A percentile compares a stretch with the other conserved stretches of the same genome.
phyloP scores from a whole-genome alignment of 1,140 invertebrate species.

The Pectinophora gossypiella region DNA sequence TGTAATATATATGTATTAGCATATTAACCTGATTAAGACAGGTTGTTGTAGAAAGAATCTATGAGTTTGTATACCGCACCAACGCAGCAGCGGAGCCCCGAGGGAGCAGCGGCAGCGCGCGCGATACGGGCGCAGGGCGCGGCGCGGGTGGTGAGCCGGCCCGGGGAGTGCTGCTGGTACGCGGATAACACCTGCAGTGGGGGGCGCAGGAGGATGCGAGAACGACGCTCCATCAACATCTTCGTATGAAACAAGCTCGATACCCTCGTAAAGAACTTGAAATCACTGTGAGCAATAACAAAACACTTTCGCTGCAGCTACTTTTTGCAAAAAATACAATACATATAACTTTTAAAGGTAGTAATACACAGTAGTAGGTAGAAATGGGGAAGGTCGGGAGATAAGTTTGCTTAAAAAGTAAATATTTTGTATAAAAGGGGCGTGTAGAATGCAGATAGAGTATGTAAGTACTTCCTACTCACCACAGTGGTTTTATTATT shows the following conservation, averaged over 20 bases:
- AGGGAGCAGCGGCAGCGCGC: neutral
- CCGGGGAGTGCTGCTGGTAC: neutral
- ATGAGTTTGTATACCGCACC: conserved; percentile 48
- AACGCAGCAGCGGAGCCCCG: conserved; percentile 31
- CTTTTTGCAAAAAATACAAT: too few relatives aligned
- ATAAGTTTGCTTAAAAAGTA: too few relatives aligned
- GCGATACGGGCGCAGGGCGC: neutral
- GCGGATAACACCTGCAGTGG: neutral
- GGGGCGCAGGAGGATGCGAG: neutral
- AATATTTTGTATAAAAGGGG: too few relatives aligned
- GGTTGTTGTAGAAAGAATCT: conserved; percentile 46
- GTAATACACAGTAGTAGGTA: too few relatives aligned
- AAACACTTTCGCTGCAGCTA: neutral
- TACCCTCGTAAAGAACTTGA: neutral
- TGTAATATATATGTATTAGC: too few relatives aligned
- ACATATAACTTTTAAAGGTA: too few relatives aligned
- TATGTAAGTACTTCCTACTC: too few relatives aligned
- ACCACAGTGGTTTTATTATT: too few relatives aligned
- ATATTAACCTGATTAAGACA: too few relatives aligned
- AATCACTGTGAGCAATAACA: neutral
- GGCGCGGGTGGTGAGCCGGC: too few relatives aligned
- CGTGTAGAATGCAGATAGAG: too few relatives aligned
- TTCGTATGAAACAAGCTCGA: neutral
- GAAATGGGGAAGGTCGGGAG: too few relatives aligned
- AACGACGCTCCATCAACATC: neutral